Evolutionary conservation across 2,797 vertebrate genomes (phyloP).

Genomic region (Thamnophis elegans): DNA sequence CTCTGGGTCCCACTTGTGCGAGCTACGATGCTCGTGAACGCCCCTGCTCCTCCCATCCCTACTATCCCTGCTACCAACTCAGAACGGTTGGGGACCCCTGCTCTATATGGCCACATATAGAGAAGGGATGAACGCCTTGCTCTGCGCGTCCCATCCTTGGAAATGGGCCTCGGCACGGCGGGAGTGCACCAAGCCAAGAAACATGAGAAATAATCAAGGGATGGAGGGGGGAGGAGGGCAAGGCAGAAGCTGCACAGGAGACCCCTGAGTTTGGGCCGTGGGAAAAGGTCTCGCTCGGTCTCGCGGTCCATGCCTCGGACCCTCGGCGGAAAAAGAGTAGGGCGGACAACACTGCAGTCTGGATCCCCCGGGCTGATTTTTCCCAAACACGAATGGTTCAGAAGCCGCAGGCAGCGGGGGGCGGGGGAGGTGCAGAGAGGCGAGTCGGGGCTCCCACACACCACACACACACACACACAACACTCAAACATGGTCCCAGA

Average conservation of each 20-base stretch:
- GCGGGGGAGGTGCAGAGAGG: not conserved
- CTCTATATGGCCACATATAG: slow-evolving; percentile 69
- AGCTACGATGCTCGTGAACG: no score
- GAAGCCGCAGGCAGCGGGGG: not conserved
- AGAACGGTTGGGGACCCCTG: no score
- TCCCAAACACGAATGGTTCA: no score
- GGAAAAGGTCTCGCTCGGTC: slow-evolving; percentile 59
- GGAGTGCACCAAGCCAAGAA: slow-evolving; percentile 72
- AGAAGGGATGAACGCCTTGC: not conserved
- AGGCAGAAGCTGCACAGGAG: slow-evolving; percentile 36
- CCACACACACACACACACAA: no score
- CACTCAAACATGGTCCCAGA: no score
- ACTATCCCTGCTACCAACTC: no score
- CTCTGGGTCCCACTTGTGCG: no score
- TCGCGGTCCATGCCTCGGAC: slow-evolving; percentile 46
- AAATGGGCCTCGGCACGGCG: slow-evolving; percentile 57
- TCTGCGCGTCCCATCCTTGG: slow-evolving; percentile 62
- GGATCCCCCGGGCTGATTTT: not conserved
- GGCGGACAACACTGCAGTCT: slow-evolving; percentile 29
- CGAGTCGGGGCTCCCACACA: not conserved
- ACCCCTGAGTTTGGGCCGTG: slow-evolving; percentile 69
- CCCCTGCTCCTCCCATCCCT: no score
- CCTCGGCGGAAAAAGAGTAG: slow-evolving; percentile 47
- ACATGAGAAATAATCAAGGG: slow-evolving; percentile 62
- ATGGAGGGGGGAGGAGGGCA: slow-evolving; percentile 41